Evolutionary conservation across 2,797 vertebrate species (phyloP).

Genomic region (Gobio occitaniae): DNA sequence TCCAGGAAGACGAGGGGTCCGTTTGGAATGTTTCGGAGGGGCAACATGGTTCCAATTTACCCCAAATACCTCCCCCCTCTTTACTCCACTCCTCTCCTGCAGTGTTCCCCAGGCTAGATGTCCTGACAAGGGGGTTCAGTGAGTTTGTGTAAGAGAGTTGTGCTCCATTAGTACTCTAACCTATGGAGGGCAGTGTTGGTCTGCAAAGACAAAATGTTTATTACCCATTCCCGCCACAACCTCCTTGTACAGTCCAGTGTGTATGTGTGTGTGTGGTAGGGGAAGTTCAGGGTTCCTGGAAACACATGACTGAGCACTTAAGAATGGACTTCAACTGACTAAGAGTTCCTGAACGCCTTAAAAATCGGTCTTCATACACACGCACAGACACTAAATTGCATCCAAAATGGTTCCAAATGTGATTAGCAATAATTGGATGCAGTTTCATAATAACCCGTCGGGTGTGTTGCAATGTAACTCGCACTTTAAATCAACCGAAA

Average conservation of each 20-base stretch:
- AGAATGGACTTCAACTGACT: constrained; percentile 53
- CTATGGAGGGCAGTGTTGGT: constrained; percentile 58
- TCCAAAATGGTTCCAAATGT: constrained; percentile 31
- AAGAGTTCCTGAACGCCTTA: constrained; percentile 39
- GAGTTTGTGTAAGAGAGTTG: constrained; percentile 33
- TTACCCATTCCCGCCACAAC: constrained; percentile 17
- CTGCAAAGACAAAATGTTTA: constrained; percentile 38
- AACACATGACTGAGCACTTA: constrained; percentile 55
- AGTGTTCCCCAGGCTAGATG: constrained; percentile 41
- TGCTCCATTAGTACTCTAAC: constrained; percentile 8
- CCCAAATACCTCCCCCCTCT: constrained; percentile 40
- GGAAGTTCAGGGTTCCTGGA: constrained; percentile 56
- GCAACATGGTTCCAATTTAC: constrained; percentile 65
- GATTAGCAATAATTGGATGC: constrained; percentile 26
- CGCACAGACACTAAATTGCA: constrained; percentile 1
- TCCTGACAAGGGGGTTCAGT: constrained; percentile 39
- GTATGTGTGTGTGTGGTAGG: constrained; percentile 7
- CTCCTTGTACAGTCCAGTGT: neutral
- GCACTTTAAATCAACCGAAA: neutral
- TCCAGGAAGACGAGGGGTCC: constrained; percentile 61
- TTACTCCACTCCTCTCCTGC: constrained; percentile 32
- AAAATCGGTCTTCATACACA: constrained; percentile 11
- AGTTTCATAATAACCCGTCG: neutral
- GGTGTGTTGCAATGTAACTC: neutral
- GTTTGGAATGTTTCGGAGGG: constrained; percentile 49